These are phyloP conservation scores for Temnopleurus reevesii DNA, from an alignment of 53 echinoderm and acorn worm genomes.

Conservation along the genomic window DNA sequence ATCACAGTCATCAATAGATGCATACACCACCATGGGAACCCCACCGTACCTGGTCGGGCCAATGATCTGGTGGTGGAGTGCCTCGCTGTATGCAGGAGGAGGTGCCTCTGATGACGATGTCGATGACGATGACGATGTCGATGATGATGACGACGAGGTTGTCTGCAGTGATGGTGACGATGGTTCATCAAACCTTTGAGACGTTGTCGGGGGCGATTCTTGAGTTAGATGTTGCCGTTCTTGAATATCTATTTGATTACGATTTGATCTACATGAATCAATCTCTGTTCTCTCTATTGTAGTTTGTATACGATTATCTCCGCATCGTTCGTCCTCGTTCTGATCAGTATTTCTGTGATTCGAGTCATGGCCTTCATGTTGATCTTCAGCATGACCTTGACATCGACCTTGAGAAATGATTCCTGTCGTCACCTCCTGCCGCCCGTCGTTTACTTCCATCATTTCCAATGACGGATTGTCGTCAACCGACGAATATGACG, in stretches of 20 bases:
- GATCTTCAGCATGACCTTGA: background rate
- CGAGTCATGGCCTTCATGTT: background rate
- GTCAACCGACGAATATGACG: slow-evolving; percentile 4
- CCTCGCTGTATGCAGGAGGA: slow-evolving; percentile 26
- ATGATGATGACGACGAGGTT: background rate
- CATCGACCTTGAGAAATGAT: background rate
- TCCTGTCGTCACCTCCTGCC: background rate
- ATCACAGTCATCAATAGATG: slow-evolving; percentile 26
- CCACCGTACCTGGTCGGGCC: slow-evolving; percentile 42
- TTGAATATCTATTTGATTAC: background rate
- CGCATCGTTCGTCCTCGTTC: background rate
- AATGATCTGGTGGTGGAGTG: slow-evolving; percentile 43
- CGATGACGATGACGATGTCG: background rate
- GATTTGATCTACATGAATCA: background rate
- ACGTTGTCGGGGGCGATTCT: background rate
- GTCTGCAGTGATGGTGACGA: background rate
- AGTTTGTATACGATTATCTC: background rate
- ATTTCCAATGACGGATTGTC: background rate
- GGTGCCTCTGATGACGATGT: background rate
- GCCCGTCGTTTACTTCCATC: background rate
- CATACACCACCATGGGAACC: slow-evolving; percentile 45
- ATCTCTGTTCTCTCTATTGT: background rate
- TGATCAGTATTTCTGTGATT: background rate
- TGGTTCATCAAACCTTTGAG: background rate
- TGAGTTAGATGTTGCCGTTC: background rate